Percentiles rank a stretch among this genome's conserved stretches.
phyloP scores from a whole-genome alignment of 2,113 vertebrate species.

The Falco punctatus region DNA sequence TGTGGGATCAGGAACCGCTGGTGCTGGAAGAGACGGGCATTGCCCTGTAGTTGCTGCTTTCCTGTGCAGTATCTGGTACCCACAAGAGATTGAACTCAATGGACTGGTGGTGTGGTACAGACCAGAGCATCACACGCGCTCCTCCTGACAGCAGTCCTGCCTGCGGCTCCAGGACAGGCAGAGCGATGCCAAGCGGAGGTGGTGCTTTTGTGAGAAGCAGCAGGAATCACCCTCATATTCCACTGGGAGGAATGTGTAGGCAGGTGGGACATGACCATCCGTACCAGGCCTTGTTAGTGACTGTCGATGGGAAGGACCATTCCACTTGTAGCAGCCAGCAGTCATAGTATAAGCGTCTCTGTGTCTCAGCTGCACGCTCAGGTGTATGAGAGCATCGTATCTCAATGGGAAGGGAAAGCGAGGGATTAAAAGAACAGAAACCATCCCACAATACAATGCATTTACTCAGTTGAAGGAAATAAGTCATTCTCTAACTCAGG shows the following conservation, averaged over 20 bases:
- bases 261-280: not conserved
- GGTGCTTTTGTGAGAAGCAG: no score
- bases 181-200: not conserved
- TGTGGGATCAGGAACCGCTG: not conserved
- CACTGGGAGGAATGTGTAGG: not conserved
- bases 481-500: not conserved
- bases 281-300: not conserved
- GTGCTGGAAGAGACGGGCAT: not conserved
- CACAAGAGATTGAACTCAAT: not conserved
- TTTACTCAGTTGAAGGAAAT: not conserved
- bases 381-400: no score
- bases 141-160: not conserved
- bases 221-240: not conserved
- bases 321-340: rapidly evolving
- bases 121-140: not conserved
- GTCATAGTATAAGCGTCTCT: not conserved
- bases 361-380: not conserved
- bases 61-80: not conserved
- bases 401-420: rapidly evolving
- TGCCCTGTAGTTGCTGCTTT: not conserved
- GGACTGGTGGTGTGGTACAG: not conserved
- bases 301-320: not conserved
- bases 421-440: no score
- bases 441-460: no score
- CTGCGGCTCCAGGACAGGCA: not conserved